Percentiles rank a stretch among this genome's conserved stretches.
phyloP scores from a whole-genome alignment of 2,113 vertebrate genomes.

The Thermophis baileyi region DNA sequence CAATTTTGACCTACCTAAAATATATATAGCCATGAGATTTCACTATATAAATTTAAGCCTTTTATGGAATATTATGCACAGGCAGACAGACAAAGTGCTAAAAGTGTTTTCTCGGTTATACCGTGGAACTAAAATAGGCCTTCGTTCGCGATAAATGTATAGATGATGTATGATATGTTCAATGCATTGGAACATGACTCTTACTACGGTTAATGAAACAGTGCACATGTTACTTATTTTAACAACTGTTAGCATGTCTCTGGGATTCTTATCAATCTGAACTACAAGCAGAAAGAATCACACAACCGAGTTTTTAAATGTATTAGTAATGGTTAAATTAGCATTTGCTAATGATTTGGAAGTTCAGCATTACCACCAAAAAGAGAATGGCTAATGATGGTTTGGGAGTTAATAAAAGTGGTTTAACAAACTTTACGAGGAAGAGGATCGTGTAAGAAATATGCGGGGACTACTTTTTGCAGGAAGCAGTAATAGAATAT shows the following conservation, averaged over 20 bases:
- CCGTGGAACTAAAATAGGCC: background rate
- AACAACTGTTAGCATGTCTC: background rate
- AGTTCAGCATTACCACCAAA: background rate
- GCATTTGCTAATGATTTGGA: conserved; percentile 9
- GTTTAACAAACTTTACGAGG: conserved; percentile 16
- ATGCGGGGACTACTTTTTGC: background rate
- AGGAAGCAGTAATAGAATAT: background rate
- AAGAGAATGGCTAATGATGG: conserved; percentile 8
- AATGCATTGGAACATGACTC: background rate
- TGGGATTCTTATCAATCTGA: conserved; percentile 1
- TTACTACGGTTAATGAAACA: background rate
- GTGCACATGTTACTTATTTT: background rate
- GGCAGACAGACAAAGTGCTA: background rate
- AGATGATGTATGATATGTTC: background rate
- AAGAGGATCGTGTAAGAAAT: background rate
- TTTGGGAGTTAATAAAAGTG: conserved; percentile 16
- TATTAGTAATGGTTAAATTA: conserved; percentile 16
- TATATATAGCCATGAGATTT: background rate
- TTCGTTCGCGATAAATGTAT: background rate
- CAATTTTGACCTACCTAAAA: background rate
- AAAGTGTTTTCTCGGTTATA: background rate
- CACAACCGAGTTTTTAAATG: background rate
- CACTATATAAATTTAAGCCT: background rate
- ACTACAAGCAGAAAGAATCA: background rate
- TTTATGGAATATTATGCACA: background rate